Percentiles rank a stretch among this genome's conserved stretches.
These are phyloP conservation scores for Myioborus miniatus DNA, from an alignment of 2,797 vertebrate genomes.

Conservation along the genomic window DNA sequence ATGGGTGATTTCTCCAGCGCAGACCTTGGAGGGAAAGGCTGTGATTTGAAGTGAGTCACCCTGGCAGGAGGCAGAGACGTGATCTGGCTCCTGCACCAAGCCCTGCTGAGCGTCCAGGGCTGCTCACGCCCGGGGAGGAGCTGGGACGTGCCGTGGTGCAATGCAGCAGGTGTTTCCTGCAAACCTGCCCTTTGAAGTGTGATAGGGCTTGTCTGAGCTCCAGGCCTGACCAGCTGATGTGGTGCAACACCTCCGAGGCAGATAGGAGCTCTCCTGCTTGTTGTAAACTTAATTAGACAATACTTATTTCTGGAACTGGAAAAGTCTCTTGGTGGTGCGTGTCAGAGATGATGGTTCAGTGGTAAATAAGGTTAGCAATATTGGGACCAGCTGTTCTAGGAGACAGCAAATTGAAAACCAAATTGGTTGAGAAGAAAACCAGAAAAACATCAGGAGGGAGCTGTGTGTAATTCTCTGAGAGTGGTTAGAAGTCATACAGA, in stretches of 20 bases:
- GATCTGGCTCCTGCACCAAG: background rate
- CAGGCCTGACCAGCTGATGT: background rate
- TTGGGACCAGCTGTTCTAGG: background rate
- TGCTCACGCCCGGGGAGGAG: fast-evolving
- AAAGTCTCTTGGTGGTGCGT: background rate
- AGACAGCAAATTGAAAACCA: background rate
- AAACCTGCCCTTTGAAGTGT: background rate
- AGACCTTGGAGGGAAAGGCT: background rate
- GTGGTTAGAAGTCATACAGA: background rate
- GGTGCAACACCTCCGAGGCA: background rate
- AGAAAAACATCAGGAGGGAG: background rate
- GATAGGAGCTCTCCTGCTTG: background rate
- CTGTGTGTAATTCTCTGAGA: background rate
- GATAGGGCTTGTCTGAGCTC: background rate
- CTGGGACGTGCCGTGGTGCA: background rate
- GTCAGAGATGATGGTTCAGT: background rate
- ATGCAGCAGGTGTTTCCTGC: background rate
- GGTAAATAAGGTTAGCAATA: background rate
- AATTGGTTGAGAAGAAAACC: background rate
- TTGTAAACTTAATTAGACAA: background rate
- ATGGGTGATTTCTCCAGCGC: background rate
- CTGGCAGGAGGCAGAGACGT: background rate
- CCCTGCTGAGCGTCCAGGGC: background rate
- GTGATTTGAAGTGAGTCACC: background rate
- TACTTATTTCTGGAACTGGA: background rate